These are phyloP conservation scores for Dinoponera quadriceps DNA, from an alignment of 1,140 invertebrate species.

Conservation along the genomic window DNA sequence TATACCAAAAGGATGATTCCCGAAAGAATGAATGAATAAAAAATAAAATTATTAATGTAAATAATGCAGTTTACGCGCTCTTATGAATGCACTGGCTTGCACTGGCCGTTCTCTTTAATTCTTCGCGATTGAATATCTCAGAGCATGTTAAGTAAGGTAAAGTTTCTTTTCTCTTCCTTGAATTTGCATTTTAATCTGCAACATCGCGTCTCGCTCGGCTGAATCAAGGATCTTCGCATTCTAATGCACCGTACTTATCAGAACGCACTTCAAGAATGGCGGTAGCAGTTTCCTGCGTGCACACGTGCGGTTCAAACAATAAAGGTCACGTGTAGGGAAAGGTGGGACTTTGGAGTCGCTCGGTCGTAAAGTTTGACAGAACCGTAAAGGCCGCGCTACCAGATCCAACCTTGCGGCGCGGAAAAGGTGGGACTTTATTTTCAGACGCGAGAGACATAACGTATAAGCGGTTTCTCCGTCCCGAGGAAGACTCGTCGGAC, in stretches of 20 bases:
- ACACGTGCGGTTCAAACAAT: constrained; percentile 69
- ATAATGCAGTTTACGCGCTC: no score
- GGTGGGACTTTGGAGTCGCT: constrained; percentile 10
- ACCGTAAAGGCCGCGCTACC: constrained; percentile 39
- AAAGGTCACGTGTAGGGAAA: constrained; percentile 52
- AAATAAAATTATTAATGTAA: no score
- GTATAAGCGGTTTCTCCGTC: not conserved
- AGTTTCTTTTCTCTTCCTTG: no score
- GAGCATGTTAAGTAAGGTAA: no score
- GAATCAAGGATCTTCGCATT: constrained; percentile 30
- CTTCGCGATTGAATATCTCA: no score
- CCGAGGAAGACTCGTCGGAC: not conserved
- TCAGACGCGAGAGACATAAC: not conserved
- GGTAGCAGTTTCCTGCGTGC: constrained; percentile 45
- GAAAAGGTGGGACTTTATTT: constrained; percentile 18
- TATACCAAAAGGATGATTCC: no score
- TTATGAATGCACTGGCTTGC: no score
- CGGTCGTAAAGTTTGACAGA: constrained; percentile 47
- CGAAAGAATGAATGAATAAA: no score
- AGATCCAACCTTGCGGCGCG: constrained; percentile 12
- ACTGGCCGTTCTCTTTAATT: no score
- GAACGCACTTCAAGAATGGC: constrained; percentile 20
- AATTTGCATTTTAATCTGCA: constrained; percentile 58
- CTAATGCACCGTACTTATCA: constrained; percentile 58
- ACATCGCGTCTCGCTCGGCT: constrained; percentile 10